These are phyloP conservation scores for Proisotoma minuta DNA, from an alignment of 2,888 invertebrate species.

Conservation along the genomic window DNA sequence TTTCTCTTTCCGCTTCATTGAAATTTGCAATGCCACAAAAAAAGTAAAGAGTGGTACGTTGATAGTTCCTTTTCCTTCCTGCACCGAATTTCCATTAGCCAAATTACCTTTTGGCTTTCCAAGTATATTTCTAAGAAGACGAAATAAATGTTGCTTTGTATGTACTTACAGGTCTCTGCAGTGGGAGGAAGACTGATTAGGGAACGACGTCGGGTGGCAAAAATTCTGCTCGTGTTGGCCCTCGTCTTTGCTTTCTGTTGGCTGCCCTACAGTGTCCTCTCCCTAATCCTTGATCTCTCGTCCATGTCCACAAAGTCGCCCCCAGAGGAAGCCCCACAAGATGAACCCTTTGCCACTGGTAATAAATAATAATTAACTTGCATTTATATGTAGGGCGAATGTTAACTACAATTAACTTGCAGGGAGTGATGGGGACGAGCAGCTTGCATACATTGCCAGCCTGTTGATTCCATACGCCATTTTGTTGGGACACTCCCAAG, in stretches of 20 bases:
- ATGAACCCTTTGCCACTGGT: no score
- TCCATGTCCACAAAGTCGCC: constrained; percentile 35
- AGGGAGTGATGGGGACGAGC: constrained; percentile 50
- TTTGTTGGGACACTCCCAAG: constrained; percentile 69
- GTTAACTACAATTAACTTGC: not conserved
- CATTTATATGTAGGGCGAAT: constrained; percentile 31
- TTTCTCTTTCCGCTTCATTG: no score
- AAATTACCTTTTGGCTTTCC: not conserved
- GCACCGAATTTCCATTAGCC: not conserved
- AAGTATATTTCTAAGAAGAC: not conserved
- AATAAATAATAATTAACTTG: no score
- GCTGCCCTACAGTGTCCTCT: constrained; percentile 70
- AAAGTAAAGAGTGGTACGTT: no score
- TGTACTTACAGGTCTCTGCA: constrained; percentile 40
- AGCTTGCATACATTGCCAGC: constrained; percentile 28
- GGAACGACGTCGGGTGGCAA: constrained; percentile 68
- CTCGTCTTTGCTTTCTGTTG: constrained; percentile 72
- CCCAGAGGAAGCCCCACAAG: constrained; percentile 49
- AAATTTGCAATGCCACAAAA: no score
- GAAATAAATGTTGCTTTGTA: not conserved
- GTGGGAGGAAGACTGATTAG: constrained; percentile 57
- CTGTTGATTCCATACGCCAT: constrained; percentile 60
- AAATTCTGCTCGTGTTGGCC: constrained; percentile 67
- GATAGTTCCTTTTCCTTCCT: no score
- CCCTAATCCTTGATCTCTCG: constrained; percentile 61